These are phyloP conservation scores for Tetranychus piercei DNA, from an alignment of 2,888 invertebrate genomes.

Conservation along the genomic window DNA sequence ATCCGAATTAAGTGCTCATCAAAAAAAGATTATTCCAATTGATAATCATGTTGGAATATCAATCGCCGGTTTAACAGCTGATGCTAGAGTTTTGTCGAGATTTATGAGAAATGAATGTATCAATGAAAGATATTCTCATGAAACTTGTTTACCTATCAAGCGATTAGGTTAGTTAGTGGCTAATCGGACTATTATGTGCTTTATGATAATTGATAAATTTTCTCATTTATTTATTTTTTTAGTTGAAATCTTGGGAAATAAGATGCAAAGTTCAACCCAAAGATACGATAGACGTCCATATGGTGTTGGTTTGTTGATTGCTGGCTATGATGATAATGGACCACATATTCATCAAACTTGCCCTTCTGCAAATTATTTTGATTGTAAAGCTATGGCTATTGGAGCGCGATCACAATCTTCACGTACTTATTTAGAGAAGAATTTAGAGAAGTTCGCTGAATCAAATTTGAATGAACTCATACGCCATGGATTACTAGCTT, in stretches of 20 bases:
- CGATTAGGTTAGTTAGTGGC: conserved; percentile 39
- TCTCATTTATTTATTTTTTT: background rate
- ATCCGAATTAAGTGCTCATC: conserved; percentile 87
- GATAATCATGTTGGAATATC: conserved; percentile 91
- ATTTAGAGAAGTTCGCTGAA: conserved; percentile 52
- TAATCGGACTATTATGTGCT: background rate
- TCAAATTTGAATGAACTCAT: conserved; percentile 58
- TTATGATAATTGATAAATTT: background rate
- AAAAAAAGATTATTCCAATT: conserved; percentile 89
- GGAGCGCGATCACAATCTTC: conserved; percentile 94
- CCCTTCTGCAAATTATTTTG: conserved; percentile 91
- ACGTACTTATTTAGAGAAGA: conserved; percentile 84
- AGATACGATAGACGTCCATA: conserved; percentile 90
- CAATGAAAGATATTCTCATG: conserved; percentile 79
- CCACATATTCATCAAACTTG: conserved; percentile 94
- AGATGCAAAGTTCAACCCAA: conserved; percentile 92
- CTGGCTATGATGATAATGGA: conserved; percentile 86
- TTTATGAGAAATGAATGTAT: conserved; percentile 90
- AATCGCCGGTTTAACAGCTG: conserved; percentile 85
- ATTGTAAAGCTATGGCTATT: conserved; percentile 96
- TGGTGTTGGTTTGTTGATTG: conserved; percentile 90
- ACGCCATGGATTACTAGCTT: conserved; percentile 76
- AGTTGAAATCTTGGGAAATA: conserved; percentile 67
- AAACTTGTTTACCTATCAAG: conserved; percentile 63
- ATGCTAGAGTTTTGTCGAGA: conserved; percentile 75